A percentile compares a stretch with the other conserved stretches of the same genome.
phyloP scores from a whole-genome alignment of 1,140 invertebrate genomes.

The Hypsibius dujardini region DNA sequence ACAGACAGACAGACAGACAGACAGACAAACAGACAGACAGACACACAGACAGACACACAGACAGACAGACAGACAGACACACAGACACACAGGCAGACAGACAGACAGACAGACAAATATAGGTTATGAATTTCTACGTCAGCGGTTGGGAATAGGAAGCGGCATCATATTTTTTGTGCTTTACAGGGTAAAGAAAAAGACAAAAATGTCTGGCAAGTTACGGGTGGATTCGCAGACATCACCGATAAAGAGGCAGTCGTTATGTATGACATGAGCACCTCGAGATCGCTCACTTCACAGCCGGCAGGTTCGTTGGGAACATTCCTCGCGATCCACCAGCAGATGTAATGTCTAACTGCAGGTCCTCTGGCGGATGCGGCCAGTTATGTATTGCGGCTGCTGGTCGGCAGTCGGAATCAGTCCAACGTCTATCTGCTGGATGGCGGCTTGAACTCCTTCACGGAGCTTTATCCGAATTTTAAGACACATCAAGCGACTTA shows the following conservation, averaged over 20 bases:
- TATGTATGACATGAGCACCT: slow-evolving; percentile 5
- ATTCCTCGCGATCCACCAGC: too few species aligned
- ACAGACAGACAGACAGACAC: too few species aligned
- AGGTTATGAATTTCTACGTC: too few species aligned
- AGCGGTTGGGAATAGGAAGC: too few species aligned
- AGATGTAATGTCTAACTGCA: neutral
- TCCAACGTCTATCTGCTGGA: neutral
- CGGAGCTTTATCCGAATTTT: neutral
- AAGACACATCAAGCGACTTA: neutral
- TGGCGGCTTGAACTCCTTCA: neutral
- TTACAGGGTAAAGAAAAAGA: neutral
- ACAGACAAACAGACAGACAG: too few species aligned
- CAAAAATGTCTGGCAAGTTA: neutral
- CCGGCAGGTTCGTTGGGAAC: neutral
- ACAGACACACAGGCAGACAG: too few species aligned
- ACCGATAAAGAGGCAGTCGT: slow-evolving; percentile 9
- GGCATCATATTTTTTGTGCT: neutral
- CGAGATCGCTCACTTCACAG: neutral
- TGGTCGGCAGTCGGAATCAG: neutral
- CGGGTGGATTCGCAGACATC: neutral
- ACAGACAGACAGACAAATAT: too few species aligned
- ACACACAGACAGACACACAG: too few species aligned
- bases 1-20: too few species aligned
- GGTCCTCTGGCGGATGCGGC: neutral
- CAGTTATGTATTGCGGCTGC: neutral